Evolutionary conservation across 2,113 vertebrate genomes (phyloP).

Genomic region (Hyperopisus bebe): DNA sequence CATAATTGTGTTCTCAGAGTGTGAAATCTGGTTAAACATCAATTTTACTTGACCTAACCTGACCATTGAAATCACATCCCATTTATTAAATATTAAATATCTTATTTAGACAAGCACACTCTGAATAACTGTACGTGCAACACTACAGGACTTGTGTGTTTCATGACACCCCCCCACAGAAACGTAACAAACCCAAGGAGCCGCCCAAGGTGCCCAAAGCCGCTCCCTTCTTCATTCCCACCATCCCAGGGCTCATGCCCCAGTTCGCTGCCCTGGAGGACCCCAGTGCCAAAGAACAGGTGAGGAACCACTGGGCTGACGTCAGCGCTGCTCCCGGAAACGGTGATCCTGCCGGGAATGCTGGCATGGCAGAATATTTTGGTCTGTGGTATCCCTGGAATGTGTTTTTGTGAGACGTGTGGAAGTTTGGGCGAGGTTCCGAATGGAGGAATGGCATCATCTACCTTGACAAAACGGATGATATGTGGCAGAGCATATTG

Average conservation of each 20-base stretch:
- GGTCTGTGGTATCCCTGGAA: neutral
- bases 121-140: neutral
- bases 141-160: neutral
- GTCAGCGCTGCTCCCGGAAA: neutral
- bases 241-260: constrained; percentile 80
- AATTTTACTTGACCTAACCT: neutral
- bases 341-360: neutral
- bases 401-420: neutral
- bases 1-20: neutral
- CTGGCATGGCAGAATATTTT: neutral
- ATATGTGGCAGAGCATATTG: neutral
- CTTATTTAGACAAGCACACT: neutral
- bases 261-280: constrained; percentile 57
- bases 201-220: constrained; percentile 74
- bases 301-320: constrained; percentile 35
- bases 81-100: neutral
- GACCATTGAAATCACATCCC: neutral
- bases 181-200: constrained; percentile 81
- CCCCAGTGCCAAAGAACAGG: constrained; percentile 53
- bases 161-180: constrained; percentile 53
- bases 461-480: neutral
- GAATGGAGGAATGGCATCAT: neutral
- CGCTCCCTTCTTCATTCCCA: constrained; percentile 92
- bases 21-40: neutral
- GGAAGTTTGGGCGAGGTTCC: too few relatives aligned